These are phyloP conservation scores for Trypoxylus dichotomus DNA, from an alignment of 1,140 invertebrate genomes.

Conservation along the genomic window DNA sequence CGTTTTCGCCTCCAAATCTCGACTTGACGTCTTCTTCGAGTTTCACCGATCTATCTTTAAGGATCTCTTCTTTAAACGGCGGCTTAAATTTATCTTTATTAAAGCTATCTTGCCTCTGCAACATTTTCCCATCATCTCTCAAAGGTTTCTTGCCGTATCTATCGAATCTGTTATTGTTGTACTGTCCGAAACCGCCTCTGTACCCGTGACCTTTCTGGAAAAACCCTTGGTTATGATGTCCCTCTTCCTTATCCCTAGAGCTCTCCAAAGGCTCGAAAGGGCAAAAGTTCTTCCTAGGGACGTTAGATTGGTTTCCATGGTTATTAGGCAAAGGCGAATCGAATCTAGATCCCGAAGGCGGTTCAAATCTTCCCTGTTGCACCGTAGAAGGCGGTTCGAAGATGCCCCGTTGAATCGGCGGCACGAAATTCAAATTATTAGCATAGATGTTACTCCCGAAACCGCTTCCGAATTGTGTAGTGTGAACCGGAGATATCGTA, in stretches of 20 bases:
- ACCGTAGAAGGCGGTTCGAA: background rate
- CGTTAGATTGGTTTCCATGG: background rate
- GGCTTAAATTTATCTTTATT: background rate
- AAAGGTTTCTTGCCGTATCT: background rate
- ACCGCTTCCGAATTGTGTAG: background rate
- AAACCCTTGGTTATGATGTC: background rate
- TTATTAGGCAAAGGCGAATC: background rate
- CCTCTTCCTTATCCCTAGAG: background rate
- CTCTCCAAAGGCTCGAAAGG: slow-evolving; percentile 13
- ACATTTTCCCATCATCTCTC: background rate
- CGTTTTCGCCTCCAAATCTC: background rate
- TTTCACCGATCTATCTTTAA: background rate
- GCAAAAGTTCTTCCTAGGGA: background rate
- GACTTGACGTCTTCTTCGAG: background rate
- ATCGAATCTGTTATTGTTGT: background rate
- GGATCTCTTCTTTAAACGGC: background rate
- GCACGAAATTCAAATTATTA: background rate
- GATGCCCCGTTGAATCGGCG: background rate
- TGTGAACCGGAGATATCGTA: background rate
- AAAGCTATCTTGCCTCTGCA: background rate
- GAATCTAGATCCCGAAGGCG: background rate
- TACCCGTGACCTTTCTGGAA: background rate
- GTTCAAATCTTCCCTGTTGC: background rate
- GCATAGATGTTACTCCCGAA: background rate
- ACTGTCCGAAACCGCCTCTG: background rate